Percentiles rank a stretch among this genome's conserved stretches.
Evolutionary conservation across 2,113 vertebrate genomes (phyloP).

Genomic region (Tympanuchus pallidicinctus): DNA sequence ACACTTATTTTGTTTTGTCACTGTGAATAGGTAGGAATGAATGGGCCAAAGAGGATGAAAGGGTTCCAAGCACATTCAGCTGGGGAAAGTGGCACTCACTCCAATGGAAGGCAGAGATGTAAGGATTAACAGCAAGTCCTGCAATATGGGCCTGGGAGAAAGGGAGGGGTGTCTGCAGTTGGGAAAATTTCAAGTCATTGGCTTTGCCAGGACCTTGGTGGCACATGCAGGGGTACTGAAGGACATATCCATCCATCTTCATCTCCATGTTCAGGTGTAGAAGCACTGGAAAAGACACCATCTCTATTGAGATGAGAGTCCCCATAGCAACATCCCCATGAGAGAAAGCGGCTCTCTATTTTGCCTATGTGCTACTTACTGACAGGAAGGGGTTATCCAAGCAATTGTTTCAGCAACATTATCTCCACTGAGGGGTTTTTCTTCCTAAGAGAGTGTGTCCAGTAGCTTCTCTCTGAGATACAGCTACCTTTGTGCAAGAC

Average conservation of each 20-base stretch:
- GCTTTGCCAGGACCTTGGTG: not conserved
- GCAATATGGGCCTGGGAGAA: accelerated
- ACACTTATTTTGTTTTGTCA: not conserved
- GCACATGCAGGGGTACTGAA: not conserved
- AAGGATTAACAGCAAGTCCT: not conserved
- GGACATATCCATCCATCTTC: not conserved
- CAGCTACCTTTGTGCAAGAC: not conserved
- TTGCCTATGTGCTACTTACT: not conserved
- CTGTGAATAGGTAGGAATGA: not conserved
- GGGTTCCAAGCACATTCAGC: not conserved
- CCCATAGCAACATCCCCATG: not conserved
- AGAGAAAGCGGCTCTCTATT: not conserved
- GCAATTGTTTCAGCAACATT: not conserved
- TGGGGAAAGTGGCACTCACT: not conserved
- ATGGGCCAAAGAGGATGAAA: not conserved
- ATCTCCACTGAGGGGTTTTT: not conserved
- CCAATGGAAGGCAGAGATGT: not conserved
- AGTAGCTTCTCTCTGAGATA: not conserved
- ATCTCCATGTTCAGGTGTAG: too few relatives aligned
- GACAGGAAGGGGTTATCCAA: not conserved
- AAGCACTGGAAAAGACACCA: not conserved
- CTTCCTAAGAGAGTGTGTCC: not conserved
- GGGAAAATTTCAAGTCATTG: not conserved
- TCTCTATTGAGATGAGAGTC: not conserved
- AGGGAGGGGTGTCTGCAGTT: not conserved